Percentiles rank a stretch among this genome's conserved stretches.
These are phyloP conservation scores for Orbicella faveolata DNA, from an alignment of 64 coral and sea anemone species.

Conservation along the genomic window DNA sequence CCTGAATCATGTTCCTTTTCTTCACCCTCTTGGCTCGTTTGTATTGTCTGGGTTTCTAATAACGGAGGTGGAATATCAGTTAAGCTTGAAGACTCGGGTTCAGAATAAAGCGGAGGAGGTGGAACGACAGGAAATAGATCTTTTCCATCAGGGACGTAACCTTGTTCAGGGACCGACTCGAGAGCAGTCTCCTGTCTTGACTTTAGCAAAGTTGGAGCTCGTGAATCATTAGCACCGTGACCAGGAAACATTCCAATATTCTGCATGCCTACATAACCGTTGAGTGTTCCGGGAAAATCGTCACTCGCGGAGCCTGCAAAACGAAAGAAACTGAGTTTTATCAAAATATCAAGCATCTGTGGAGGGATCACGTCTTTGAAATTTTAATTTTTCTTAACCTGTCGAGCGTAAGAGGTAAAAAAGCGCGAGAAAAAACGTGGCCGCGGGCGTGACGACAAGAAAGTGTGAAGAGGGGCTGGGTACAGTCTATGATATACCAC, in stretches of 20 bases:
- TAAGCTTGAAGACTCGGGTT: neutral
- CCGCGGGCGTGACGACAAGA: too few species aligned
- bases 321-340: neutral
- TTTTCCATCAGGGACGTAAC: neutral
- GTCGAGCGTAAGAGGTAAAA: too few species aligned
- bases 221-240: neutral
- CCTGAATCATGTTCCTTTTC: conserved; percentile 19
- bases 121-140: conserved; percentile 8
- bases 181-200: neutral
- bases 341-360: too few species aligned
- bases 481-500: too few species aligned
- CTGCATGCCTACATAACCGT: conserved; percentile 15
- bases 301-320: neutral
- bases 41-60: neutral
- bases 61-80: neutral
- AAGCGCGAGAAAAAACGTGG: too few species aligned
- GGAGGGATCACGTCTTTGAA: too few species aligned
- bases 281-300: neutral
- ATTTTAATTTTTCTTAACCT: too few species aligned
- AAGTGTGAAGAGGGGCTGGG: too few species aligned
- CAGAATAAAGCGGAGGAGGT: conserved; percentile 23
- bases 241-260: neutral
- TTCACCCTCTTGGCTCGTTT: neutral
- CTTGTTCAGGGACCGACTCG: conserved; percentile 3
- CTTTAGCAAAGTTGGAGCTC: neutral